Evolutionary conservation across 2,888 invertebrate genomes (phyloP), one percentile per base, ranked within the genome.

Genomic region (Meliscaeva auricollis): DNA sequence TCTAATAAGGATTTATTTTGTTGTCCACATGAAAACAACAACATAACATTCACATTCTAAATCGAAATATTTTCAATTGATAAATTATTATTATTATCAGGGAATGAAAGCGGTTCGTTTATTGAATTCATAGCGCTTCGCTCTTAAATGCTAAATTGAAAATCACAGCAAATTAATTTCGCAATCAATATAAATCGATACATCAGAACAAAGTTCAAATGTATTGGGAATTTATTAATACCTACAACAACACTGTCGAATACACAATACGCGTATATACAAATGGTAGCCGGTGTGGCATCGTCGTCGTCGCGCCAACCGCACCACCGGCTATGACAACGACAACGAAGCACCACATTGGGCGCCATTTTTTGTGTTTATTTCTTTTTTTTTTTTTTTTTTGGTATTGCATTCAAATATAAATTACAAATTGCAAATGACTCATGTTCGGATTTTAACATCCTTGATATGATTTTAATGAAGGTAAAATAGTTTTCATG

Each of bases 401-500:
- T 48, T 32, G 13, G 4, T n/a, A 44, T 78, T 38, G 38, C 17
- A n/a, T 22, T 60, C n/a, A 22, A 7, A 26, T 26, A 3, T 26
- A 26, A 3, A 41, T 20, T 38, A 2, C 50, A 35, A 41, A 1
- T 54, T 7, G 20, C 50, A 41, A 48, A 68, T 22, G 68, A 54
- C 32, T 22, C 8, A 30, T 60, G 32, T 26, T 54, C 13, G 66
- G 52, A 66, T 72, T 70, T 66, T 48, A 38, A 68, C 30, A 48
- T 15, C 73, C 73, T 56, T 60, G 52, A 54, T 68, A 26, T 54
- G 17, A 64, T 62, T 20, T 64, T 69, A 74, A 74, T 70, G 70
- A 70, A 66, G 64, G 83, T 58, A 79, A 84, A 79, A 75, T 69
- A 78, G 70, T 69, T n/a, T 52, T 38, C 5, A 75, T 58, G 41